Evolutionary conservation across 1,140 invertebrate species (phyloP).

Genomic region (Drosophila santomea): DNA sequence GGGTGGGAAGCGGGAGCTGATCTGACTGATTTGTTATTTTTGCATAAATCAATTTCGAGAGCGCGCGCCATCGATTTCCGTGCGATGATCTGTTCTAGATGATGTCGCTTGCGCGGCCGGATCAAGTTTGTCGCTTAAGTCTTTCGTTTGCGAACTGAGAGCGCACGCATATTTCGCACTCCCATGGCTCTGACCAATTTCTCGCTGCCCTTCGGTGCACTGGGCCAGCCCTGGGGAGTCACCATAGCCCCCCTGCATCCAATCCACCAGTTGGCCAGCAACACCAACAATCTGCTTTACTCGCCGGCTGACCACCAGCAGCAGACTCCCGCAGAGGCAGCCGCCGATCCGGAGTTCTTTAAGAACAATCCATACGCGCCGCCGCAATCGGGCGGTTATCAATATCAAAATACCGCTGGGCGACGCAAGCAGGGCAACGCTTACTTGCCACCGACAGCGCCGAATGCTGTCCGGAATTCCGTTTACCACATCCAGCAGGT

Average conservation of each 20-base stretch:
- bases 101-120: constrained; percentile 31
- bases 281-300: constrained; percentile 83
- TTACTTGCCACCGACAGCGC: constrained; percentile 73
- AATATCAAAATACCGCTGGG: constrained; percentile 42
- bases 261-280: constrained; percentile 79
- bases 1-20: constrained; percentile 19
- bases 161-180: neutral
- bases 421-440: constrained; percentile 66
- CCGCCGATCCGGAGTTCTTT: constrained; percentile 24
- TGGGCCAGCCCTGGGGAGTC: constrained; percentile 76
- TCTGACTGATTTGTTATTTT: constrained; percentile 61
- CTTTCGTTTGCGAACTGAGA: constrained; percentile 52
- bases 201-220: constrained; percentile 78
- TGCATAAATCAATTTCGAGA: constrained; percentile 72
- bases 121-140: constrained; percentile 72
- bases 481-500: constrained; percentile 61
- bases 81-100: constrained; percentile 52
- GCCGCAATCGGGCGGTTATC: constrained; percentile 52
- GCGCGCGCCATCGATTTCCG: constrained; percentile 54
- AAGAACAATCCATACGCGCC: constrained; percentile 45
- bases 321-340: constrained; percentile 23
- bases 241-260: constrained; percentile 80
- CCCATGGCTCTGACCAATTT: constrained; percentile 83
- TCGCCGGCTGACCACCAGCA: constrained; percentile 81
- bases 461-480: constrained; percentile 58